Evolutionary conservation across 2,888 invertebrate genomes (phyloP), one percentile per base, ranked within the genome.

Genomic region (Serrognathus titanus): DNA sequence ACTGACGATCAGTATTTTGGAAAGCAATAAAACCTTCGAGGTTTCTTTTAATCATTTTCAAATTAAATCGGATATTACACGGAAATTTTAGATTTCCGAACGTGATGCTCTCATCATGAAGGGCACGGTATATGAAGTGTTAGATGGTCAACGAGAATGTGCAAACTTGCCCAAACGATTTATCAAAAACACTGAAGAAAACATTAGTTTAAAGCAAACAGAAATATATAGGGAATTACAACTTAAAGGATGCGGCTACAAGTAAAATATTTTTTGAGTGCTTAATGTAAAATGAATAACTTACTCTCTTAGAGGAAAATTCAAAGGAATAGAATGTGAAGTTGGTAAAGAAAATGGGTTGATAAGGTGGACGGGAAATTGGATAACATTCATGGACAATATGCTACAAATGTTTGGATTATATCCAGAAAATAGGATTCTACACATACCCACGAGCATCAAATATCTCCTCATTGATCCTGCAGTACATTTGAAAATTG

Each of bases 381-480:
- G 93, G 93, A 87, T 92, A 9, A 83, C 92, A 0, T 94, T 92
- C 76, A 85, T 94, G 81, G 94, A 94, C 76, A 89, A 90, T 51
- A 87, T 94, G 85, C 80, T 95, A 10, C 94, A 94, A 76, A 82
- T 90, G 64, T 84, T 86, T 66, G 86, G 92, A 50, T 70, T 92
- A 9, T 83, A 85, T 9, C 79, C 83, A 40, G 85, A 88, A 64
- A 84, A 85, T 0, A 79, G 89, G 4, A 82, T 84, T 2, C 81
- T 92, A 1, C 83, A 85, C 69, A 82, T 93, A 0, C 93, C 93
- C 0, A 91, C 62, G 2, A 57, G 57, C 10, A 62, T 67, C 13
- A 57, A 63, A 20, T 20, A 49, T 9, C 16, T 67, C 8, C 43
- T 54, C 1, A 58, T 67, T 10, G 55, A 65, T 40, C 55, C 63